Evolutionary conservation across 2,113 vertebrate genomes (phyloP).

Genomic region (Alexandromys fortis): DNA sequence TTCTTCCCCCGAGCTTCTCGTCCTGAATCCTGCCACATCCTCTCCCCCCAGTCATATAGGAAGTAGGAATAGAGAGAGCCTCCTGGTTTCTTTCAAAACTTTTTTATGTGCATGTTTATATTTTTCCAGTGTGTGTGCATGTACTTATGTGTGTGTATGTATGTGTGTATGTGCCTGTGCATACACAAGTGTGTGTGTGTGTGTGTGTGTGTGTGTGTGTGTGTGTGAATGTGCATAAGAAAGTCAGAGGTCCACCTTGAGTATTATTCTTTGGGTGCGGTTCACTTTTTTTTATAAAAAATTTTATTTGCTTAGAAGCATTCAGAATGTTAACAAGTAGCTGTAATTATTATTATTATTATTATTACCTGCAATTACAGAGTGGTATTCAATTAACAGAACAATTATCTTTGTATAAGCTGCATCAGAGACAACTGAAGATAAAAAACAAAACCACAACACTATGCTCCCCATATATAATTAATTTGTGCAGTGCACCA

Average conservation of each 20-base stretch:
- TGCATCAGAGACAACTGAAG: background rate
- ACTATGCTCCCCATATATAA: background rate
- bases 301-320: conserved; percentile 96
- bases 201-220: background rate
- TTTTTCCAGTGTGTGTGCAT: background rate
- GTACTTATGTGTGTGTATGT: background rate
- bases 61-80: background rate
- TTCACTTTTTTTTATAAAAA: background rate
- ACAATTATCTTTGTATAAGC: background rate
- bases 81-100: background rate
- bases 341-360: conserved; percentile 87
- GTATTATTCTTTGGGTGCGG: background rate
- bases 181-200: background rate
- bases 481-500: background rate
- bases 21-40: too few relatives aligned
- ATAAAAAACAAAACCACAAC: background rate
- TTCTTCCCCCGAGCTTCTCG: background rate
- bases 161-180: too few relatives aligned
- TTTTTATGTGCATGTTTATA: background rate
- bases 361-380: background rate
- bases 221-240: background rate
- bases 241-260: background rate
- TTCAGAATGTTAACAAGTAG: conserved; percentile 97
- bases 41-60: background rate
- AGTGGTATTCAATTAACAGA: background rate